Evolutionary conservation across 2,797 vertebrate species (phyloP).

Genomic region (Bovichtus diacanthus): DNA sequence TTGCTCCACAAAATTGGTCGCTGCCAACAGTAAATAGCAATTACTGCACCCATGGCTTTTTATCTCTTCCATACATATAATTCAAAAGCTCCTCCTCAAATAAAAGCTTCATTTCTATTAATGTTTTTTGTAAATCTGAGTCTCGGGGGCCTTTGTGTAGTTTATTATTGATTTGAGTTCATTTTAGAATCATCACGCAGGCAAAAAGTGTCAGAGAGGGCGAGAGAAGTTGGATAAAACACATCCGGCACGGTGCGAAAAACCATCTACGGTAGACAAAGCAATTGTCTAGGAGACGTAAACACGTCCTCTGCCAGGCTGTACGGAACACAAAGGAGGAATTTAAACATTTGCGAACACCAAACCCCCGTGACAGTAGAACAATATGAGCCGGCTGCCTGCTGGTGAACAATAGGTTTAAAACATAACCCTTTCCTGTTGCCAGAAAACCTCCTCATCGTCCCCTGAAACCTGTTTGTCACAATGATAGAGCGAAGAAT

Average conservation of each 20-base stretch:
- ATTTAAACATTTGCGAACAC: constrained; percentile 35
- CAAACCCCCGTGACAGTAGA: constrained; percentile 36
- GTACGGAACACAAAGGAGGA: constrained; percentile 43
- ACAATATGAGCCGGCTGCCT: constrained; percentile 55
- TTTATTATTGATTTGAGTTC: constrained; percentile 4
- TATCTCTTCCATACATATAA: constrained; percentile 34
- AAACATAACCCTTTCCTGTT: constrained; percentile 38
- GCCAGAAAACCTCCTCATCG: constrained; percentile 38
- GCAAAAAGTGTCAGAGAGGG: neutral
- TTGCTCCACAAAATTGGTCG: constrained; percentile 50
- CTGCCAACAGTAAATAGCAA: constrained; percentile 69
- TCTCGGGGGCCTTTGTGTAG: neutral
- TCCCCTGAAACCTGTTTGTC: constrained; percentile 36
- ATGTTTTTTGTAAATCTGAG: constrained; percentile 10
- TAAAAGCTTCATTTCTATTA: constrained; percentile 28
- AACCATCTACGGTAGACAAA: constrained; percentile 31
- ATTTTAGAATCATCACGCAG: neutral
- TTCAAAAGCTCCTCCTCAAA: constrained; percentile 24
- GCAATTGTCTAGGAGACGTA: constrained; percentile 40
- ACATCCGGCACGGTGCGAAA: constrained; percentile 26
- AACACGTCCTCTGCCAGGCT: constrained; percentile 42
- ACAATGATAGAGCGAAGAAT: constrained; percentile 26
- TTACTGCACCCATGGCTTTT: constrained; percentile 50
- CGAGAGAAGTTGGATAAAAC: constrained; percentile 25
- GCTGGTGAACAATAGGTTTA: constrained; percentile 44